Conservation (phyloP, 1,140 invertebrate genomes). For the Saccostrea cuccullata region DNA sequence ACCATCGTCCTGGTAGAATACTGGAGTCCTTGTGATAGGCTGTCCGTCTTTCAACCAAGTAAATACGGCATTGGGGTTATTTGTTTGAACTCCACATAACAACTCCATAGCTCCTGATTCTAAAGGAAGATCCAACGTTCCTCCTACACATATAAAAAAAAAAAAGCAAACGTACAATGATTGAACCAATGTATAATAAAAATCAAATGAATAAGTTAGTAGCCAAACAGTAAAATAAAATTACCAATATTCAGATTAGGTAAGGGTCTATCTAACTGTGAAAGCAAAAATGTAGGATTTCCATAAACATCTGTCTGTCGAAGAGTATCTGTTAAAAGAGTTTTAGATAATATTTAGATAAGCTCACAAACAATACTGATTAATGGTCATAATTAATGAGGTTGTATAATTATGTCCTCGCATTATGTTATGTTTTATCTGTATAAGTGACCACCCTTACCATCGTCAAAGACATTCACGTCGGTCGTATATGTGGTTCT, state of each 20-base stretch:
- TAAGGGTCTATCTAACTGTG: not conserved
- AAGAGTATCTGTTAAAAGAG: not conserved
- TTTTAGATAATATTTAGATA: not conserved
- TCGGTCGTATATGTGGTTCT: not conserved
- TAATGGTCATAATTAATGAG: no score
- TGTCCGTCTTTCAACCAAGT: conserved; percentile 12
- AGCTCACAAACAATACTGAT: not conserved
- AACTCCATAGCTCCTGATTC: not conserved
- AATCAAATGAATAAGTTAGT: no score
- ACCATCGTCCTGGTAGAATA: not conserved
- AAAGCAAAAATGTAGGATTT: not conserved
- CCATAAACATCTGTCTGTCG: not conserved
- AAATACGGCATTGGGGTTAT: not conserved
- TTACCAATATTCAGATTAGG: not conserved
- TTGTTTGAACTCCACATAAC: not conserved
- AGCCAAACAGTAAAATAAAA: no score
- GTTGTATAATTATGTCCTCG: no score
- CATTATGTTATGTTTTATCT: no score
- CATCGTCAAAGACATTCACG: not conserved
- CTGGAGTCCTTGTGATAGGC: not conserved
- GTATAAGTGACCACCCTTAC: not conserved
- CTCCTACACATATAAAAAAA: not conserved
- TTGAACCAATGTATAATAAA: not conserved
- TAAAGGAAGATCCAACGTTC: not conserved
- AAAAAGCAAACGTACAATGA: not conserved